phyloP scores from a whole-genome alignment of 2,797 vertebrate species.

The Merluccius polli region DNA sequence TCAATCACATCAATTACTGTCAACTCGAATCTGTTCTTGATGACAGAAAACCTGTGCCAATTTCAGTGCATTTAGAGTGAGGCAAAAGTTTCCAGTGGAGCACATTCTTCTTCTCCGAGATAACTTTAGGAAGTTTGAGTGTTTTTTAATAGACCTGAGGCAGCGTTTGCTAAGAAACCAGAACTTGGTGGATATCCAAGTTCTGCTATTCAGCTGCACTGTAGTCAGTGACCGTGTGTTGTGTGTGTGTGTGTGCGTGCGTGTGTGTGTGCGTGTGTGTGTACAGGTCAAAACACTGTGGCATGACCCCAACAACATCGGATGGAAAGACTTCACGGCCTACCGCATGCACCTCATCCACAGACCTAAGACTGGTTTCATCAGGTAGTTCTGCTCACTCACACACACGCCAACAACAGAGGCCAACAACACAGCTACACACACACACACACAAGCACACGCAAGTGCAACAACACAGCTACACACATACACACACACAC shows the following conservation, averaged over 20 bases:
- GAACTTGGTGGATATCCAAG: no score
- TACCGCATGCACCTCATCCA: conserved; percentile 95
- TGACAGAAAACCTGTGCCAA: background rate
- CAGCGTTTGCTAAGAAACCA: background rate
- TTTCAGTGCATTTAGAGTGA: background rate
- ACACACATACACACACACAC: no score
- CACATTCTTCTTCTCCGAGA: background rate
- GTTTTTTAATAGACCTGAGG: background rate
- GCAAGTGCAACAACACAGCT: no score
- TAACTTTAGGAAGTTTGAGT: background rate
- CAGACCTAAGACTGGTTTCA: conserved; percentile 92
- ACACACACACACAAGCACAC: no score
- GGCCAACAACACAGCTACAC: no score
- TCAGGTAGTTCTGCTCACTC: conserved; percentile 67
- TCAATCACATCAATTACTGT: background rate
- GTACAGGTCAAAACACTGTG: conserved; percentile 89
- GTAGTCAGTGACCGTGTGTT: background rate
- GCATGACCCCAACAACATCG: conserved; percentile 94
- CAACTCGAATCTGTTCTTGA: background rate
- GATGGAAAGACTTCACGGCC: conserved; percentile 95
- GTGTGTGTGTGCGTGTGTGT: conserved; percentile 21
- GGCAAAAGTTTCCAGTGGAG: background rate
- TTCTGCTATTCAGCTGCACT: background rate
- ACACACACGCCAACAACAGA: background rate
- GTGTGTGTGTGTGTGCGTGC: conserved; percentile 10